Evolutionary conservation across 2,797 vertebrate species (phyloP).

Genomic region (Nannoperca obscura): DNA sequence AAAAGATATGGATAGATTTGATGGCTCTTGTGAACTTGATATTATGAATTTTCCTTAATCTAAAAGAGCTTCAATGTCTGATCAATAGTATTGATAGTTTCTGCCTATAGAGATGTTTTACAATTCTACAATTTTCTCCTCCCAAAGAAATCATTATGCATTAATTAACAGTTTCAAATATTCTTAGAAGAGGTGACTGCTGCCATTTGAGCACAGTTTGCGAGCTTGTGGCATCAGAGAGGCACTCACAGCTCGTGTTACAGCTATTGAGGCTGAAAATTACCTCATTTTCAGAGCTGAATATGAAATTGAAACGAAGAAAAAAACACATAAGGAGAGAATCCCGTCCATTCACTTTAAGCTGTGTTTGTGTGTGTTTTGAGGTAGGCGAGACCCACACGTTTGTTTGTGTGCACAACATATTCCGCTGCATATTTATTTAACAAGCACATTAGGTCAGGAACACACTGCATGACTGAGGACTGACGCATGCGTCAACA

Average conservation of each 20-base stretch:
- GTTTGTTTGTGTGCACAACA: conserved; percentile 11
- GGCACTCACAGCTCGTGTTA: neutral
- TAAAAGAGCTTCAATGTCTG: neutral
- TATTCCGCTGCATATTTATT: conserved; percentile 27
- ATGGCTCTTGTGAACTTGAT: neutral
- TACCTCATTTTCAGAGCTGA: neutral
- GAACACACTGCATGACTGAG: conserved; percentile 4
- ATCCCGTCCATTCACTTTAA: neutral
- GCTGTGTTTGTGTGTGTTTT: neutral
- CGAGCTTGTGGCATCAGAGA: neutral
- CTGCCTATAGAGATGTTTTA: neutral
- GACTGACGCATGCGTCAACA: conserved; percentile 3
- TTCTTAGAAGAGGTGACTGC: neutral
- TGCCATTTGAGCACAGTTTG: neutral
- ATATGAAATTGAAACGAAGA: neutral
- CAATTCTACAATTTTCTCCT: neutral
- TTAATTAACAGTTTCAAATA: neutral
- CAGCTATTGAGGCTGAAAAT: conserved; percentile 7
- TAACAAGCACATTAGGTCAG: neutral
- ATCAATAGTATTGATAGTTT: neutral
- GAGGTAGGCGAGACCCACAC: neutral
- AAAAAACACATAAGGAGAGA: neutral
- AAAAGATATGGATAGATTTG: neutral
- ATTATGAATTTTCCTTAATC: neutral
- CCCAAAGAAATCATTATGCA: neutral